Evolutionary conservation across 2,888 invertebrate genomes (phyloP).

Genomic region (Disparrhopalites patrizii): DNA sequence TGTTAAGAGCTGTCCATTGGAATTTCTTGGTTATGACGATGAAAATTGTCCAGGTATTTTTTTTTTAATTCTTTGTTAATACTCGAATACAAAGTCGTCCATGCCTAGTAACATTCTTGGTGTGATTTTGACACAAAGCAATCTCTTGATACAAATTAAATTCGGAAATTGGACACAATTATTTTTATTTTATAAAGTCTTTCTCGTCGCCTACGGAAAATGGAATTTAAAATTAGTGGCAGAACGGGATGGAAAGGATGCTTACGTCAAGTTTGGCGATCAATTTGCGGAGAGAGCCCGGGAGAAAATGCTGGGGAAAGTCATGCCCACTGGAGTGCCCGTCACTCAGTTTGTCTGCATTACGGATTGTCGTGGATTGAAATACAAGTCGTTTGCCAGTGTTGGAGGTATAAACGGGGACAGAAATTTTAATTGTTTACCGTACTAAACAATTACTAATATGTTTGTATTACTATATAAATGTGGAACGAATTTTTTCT

Average conservation of each 20-base stretch:
- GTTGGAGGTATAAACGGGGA: too few relatives aligned
- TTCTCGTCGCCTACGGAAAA: not conserved
- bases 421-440: too few relatives aligned
- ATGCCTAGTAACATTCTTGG: too few relatives aligned
- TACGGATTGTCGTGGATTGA: not conserved
- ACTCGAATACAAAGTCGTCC: too few relatives aligned
- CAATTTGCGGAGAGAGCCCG: not conserved
- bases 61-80: too few relatives aligned
- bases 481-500: too few relatives aligned
- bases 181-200: not conserved
- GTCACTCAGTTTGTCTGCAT: not conserved
- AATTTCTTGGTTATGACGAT: not conserved
- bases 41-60: not conserved
- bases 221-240: not conserved
- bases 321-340: not conserved
- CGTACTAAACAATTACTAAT: too few relatives aligned
- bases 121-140: too few relatives aligned
- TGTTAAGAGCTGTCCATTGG: not conserved
- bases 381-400: too few relatives aligned
- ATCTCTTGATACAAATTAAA: too few relatives aligned
- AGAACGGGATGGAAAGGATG: not conserved
- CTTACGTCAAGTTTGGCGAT: not conserved
- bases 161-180: too few relatives aligned
- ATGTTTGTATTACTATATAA: too few relatives aligned
- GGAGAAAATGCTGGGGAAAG: not conserved